Percentiles rank a stretch among this genome's conserved stretches.
Evolutionary conservation across 2,797 vertebrate species (phyloP).

Genomic region (Salmo trutta): DNA sequence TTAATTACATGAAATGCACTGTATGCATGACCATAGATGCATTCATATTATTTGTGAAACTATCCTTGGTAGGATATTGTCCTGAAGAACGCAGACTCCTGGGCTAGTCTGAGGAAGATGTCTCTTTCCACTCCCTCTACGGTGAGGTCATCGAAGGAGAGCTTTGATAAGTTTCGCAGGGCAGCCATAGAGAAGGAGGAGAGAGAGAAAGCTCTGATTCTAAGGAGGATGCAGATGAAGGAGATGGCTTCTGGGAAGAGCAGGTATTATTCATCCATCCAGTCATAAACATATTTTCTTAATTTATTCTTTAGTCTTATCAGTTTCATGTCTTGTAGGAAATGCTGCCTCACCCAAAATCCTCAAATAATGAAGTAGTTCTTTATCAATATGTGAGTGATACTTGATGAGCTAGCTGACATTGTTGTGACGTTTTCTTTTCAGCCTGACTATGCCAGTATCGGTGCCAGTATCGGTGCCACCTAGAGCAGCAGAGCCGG

Average conservation of each 20-base stretch:
- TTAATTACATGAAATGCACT: not conserved
- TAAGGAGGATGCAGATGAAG: conserved; percentile 67
- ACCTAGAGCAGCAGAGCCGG: conserved; percentile 28
- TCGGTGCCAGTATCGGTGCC: not conserved
- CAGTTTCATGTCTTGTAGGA: not conserved
- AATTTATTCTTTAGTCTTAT: not conserved
- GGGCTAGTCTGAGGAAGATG: conserved; percentile 81
- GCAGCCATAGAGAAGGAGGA: conserved; percentile 84
- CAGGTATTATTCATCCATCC: conserved; percentile 67
- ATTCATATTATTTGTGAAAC: not conserved
- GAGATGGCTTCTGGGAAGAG: conserved; percentile 58
- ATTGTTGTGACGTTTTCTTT: not conserved
- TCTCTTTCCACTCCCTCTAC: conserved; percentile 61
- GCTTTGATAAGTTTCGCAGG: conserved; percentile 86
- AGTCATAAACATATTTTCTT: not conserved
- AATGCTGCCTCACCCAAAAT: not conserved
- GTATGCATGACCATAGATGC: not conserved
- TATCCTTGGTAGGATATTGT: conserved; percentile 77
- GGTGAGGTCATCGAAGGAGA: conserved; percentile 83
- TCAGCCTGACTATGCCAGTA: conserved; percentile 34
- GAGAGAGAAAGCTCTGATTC: conserved; percentile 69
- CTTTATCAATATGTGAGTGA: not conserved
- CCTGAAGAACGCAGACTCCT: conserved; percentile 82
- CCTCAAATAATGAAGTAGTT: not conserved
- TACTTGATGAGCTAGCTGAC: not conserved